Conservation (phyloP, 2,888 invertebrate species). For the Drosophila prolongata region DNA sequence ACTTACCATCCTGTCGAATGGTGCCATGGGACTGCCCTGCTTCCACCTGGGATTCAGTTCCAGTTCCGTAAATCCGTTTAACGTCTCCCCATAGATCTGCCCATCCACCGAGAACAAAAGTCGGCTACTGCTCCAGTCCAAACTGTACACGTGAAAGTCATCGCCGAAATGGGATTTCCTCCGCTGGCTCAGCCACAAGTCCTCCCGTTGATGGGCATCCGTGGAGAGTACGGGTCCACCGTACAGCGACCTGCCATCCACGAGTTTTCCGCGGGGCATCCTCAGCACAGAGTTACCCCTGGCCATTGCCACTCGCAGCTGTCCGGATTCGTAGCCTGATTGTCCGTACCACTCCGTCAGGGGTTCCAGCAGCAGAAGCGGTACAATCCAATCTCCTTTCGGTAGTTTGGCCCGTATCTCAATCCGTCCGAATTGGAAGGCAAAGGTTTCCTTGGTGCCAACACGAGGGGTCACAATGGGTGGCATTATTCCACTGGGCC, state of each 20-base stretch:
- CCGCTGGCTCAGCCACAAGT: slow-evolving; percentile 66
- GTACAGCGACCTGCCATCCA: slow-evolving; percentile 73
- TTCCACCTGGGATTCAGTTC: slow-evolving; percentile 83
- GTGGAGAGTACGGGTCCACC: slow-evolving; percentile 75
- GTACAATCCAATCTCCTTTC: slow-evolving; percentile 90
- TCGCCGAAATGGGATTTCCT: slow-evolving; percentile 85
- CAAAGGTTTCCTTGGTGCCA: slow-evolving; percentile 87
- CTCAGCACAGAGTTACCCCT: slow-evolving; percentile 86
- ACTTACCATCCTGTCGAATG: slow-evolving; percentile 90
- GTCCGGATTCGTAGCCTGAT: slow-evolving; percentile 85
- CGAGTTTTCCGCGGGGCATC: slow-evolving; percentile 57
- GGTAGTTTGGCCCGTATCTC: slow-evolving; percentile 90
- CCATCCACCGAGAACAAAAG: slow-evolving; percentile 86
- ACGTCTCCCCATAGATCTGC: slow-evolving; percentile 85
- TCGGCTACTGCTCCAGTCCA: slow-evolving; percentile 87
- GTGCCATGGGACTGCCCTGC: slow-evolving; percentile 86
- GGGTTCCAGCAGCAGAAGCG: slow-evolving; percentile 88
- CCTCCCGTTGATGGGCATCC: slow-evolving; percentile 66
- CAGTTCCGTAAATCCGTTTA: slow-evolving; percentile 47
- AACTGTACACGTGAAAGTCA: slow-evolving; percentile 88
- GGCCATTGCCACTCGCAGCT: slow-evolving; percentile 89
- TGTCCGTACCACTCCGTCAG: slow-evolving; percentile 83
- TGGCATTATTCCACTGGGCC: slow-evolving; percentile 85
- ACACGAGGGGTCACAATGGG: slow-evolving; percentile 88
- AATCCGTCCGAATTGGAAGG: slow-evolving; percentile 89